Conservation (phyloP, 35 echinoderm and acorn worm genomes). For the Acanthaster planci region DNA sequence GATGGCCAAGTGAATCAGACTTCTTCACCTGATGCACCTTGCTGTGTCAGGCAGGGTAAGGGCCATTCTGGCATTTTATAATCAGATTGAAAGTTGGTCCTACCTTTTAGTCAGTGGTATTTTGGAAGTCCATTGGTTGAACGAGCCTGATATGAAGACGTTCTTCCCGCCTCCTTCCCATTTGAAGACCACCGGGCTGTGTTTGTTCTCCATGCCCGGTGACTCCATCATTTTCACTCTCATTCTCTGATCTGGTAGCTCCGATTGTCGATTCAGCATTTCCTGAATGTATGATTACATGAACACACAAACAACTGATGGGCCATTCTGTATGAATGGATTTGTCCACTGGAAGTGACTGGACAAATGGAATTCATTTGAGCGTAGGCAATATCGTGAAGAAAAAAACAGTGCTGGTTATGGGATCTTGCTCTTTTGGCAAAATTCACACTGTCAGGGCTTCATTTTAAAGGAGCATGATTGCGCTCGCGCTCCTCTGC, state of each 20-base stretch:
- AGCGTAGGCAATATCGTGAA: too few relatives aligned
- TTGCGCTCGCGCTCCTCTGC: too few relatives aligned
- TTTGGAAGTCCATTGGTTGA: slow-evolving; percentile 87
- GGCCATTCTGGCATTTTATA: too few relatives aligned
- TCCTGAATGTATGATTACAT: neutral
- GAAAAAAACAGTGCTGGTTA: too few relatives aligned
- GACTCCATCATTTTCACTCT: slow-evolving; percentile 26
- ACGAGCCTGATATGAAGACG: slow-evolving; percentile 81
- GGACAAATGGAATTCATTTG: neutral
- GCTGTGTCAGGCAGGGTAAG: too few relatives aligned
- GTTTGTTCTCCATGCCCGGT: slow-evolving; percentile 28
- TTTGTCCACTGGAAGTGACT: neutral
- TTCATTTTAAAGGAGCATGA: too few relatives aligned
- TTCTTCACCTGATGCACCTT: too few relatives aligned
- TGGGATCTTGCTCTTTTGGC: too few relatives aligned
- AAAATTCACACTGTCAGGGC: too few relatives aligned
- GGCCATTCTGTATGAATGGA: neutral
- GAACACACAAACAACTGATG: neutral
- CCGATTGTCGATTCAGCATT: neutral
- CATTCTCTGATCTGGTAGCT: slow-evolving; percentile 12
- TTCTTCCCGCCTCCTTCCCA: slow-evolving; percentile 88
- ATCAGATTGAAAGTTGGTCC: neutral
- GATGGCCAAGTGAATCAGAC: too few relatives aligned
- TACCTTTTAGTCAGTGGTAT: slow-evolving; percentile 97
- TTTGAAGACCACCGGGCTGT: slow-evolving; percentile 83